These are phyloP conservation scores for Panurus biarmicus DNA, from an alignment of 2,113 vertebrate genomes.

Conservation along the genomic window DNA sequence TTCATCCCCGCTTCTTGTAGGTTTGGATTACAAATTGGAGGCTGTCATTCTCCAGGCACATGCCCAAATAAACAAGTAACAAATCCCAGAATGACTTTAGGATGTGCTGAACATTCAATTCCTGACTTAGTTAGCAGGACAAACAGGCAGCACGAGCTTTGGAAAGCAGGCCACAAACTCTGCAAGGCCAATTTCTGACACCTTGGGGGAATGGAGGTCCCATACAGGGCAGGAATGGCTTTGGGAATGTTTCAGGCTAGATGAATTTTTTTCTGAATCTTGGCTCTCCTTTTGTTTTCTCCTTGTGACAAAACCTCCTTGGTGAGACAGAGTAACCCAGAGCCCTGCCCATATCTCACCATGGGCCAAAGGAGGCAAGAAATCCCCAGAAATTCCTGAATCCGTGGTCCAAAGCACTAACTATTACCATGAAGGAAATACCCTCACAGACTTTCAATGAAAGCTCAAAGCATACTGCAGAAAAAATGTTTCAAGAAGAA, in stretches of 20 bases:
- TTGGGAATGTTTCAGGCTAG: background rate
- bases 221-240: background rate
- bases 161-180: background rate
- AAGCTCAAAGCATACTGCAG: background rate
- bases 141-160: background rate
- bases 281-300: background rate
- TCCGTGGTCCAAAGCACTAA: rapidly evolving
- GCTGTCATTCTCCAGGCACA: background rate
- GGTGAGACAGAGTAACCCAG: background rate
- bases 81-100: background rate
- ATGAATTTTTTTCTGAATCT: background rate
- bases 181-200: background rate
- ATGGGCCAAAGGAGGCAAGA: rapidly evolving
- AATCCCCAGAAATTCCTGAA: background rate
- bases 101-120: background rate
- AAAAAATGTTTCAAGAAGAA: background rate
- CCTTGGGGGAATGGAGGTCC: background rate
- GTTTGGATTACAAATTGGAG: background rate
- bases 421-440: background rate
- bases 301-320: background rate
- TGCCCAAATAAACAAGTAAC: background rate
- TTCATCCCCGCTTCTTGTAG: background rate
- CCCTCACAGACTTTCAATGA: background rate
- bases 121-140: background rate
- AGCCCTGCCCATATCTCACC: background rate